Base-by-base conservation (phyloP, 2,888 invertebrate genomes). In the Limenitis camilla region DNA sequence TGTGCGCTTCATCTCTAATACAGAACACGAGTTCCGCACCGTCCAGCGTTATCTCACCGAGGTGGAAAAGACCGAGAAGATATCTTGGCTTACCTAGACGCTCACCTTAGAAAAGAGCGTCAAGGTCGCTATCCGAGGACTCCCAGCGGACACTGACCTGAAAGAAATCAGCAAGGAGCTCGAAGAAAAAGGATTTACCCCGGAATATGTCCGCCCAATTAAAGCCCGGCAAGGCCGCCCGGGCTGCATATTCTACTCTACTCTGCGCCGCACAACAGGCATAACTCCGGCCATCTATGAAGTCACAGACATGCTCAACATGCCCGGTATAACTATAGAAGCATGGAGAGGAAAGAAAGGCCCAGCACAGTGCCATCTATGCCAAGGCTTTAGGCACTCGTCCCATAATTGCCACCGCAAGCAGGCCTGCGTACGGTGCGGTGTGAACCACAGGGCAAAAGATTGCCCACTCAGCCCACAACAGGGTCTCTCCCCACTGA, bases 331-430 rank as follows among this genome's bases (percentile, higher is more conserved):
- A n/a, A 54, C 11, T 4, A 49, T 49, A 2, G 51, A 55, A 32
- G 50, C 54, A 5, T 55, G 55, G 51, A 10, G 49, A 2, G 41
- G 45, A 7, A 53, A 40, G 11, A 11, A 29, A 7, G 56, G 57
- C 1, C 49, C 52, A 4, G 48, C 52, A 4, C 53, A 53, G 9
- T 57, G 57, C 40, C 53, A 57, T 45, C 19, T 58, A 0, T 66
- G 66, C 53, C 63, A 63, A 6, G 28, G 35, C 0, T 63, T 64
- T 6, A 6, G 63, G 6, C 63, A 66, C 48, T 52, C 56, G n/a
- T n/a, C n/a, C n/a, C n/a, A n/a, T n/a, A n/a, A n/a, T n/a, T n/a
- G n/a, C n/a, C n/a, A n/a, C n/a, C n/a, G n/a, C n/a, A n/a, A n/a
- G n/a, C n/a, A n/a, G n/a, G n/a, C n/a, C n/a, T n/a, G n/a, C n/a